Evolutionary conservation across 2,113 vertebrate genomes (phyloP), one percentile per base, ranked within the genome.

Genomic region (Macrotus californicus): DNA sequence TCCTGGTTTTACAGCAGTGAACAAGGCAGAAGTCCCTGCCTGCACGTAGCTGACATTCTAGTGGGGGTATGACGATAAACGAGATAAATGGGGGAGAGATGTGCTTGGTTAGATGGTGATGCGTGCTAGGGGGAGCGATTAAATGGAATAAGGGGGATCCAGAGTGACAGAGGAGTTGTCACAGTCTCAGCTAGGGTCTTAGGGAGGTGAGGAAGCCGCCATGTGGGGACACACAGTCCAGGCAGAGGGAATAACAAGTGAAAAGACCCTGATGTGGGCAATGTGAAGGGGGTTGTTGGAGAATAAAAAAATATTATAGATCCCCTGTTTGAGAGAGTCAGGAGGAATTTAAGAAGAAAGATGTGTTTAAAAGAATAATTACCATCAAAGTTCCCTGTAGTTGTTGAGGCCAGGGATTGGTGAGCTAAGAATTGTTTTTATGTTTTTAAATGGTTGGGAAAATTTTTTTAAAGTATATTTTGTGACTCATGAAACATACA

Each of bases 401-500:
- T 69, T 48, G 29, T 90, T 61, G 82, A 73, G 24, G 22, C 48
- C 21, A 46, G 26, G 14, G 26, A 43, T 86, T 80, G 19, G 29
- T 18, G 34, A 82, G 34, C 18, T 36, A 14, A 76, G 82, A 82
- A 29, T 89, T 19, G 39, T 48, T 93, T 93, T 93, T 81, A 86
- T n/a, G 73, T 83, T 96, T 83, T 88, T 70, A 89, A 91, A 34
- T 93, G 29, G 41, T 92, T 54, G 66, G 46, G 6, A 3, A 1
- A 14, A 64, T 3, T 19, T 69, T 36, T 36, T 36, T 21, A 36
- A n/a, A 21, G 39, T 61, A 34, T 77, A 86, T 94, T 86, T 93
- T 77, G 39, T 89, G 73, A 89, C 54, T 56, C n/a, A 16, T 82
- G 64, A 95, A 72, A 93, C 72, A 50, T 50, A 59, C 15, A 48